A percentile compares a stretch with the other conserved stretches of the same genome.
Evolutionary conservation across 2,797 vertebrate species (phyloP).

Genomic region (Rhynchotus rufescens): DNA sequence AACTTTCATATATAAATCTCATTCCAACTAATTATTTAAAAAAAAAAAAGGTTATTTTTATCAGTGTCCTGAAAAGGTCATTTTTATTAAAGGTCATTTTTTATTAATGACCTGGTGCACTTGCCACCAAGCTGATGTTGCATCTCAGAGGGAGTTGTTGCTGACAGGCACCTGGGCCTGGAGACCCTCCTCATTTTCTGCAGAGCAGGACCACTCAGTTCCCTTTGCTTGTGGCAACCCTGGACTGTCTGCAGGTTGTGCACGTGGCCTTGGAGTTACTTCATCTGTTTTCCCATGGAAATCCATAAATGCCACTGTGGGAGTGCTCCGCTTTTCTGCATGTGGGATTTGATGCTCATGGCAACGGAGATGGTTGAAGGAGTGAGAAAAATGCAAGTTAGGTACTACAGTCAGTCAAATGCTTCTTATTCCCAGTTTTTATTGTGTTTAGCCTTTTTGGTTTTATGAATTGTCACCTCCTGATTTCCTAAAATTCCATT

Average conservation of each 20-base stretch:
- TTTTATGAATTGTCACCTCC: slow-evolving; percentile 19
- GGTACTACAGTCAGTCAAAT: neutral
- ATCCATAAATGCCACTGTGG: neutral
- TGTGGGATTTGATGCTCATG: slow-evolving; percentile 40
- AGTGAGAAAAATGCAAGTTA: neutral
- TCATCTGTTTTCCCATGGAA: neutral
- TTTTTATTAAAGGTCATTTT: neutral
- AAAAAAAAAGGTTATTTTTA: too few species aligned
- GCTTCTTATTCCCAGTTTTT: slow-evolving; percentile 5
- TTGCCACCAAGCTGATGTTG: neutral
- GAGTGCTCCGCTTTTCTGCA: neutral
- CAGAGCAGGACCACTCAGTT: neutral
- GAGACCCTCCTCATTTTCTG: neutral
- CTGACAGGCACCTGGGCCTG: neutral
- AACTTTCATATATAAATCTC: neutral
- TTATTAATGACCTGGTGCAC: neutral
- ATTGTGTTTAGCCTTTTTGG: neutral
- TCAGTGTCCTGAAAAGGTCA: neutral
- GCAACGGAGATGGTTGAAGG: neutral
- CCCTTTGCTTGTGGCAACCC: neutral
- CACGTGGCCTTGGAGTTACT: neutral
- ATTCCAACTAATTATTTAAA: neutral
- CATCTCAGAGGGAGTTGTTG: neutral
- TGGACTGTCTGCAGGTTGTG: neutral
- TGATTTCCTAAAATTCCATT: neutral